These are phyloP conservation scores for Drosophila sp. DNA, from an alignment of 1,140 invertebrate genomes.

Conservation along the genomic window DNA sequence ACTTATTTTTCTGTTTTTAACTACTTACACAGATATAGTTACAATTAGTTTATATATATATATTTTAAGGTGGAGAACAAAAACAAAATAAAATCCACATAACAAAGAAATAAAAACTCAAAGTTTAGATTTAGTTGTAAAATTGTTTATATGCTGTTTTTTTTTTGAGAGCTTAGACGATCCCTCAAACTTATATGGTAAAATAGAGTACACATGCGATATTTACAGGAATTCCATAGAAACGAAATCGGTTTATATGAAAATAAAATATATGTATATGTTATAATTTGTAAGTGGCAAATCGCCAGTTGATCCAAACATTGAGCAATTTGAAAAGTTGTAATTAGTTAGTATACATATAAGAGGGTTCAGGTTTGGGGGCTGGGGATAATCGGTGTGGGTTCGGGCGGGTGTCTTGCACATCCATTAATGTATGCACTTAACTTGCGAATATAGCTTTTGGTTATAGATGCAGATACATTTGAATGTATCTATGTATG, in stretches of 20 bases:
- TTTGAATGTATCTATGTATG: constrained; percentile 13
- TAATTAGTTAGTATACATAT: constrained; percentile 16
- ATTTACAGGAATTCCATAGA: constrained; percentile 65
- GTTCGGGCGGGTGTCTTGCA: constrained; percentile 25
- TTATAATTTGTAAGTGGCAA: constrained; percentile 1
- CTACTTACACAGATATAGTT: constrained; percentile 47
- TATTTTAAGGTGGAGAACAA: constrained; percentile 66
- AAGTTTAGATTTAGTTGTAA: constrained; percentile 20
- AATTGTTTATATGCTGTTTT: constrained; percentile 11
- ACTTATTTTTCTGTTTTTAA: constrained; percentile 27
- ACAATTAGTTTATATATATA: constrained; percentile 40
- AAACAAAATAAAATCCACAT: constrained; percentile 67
- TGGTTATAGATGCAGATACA: constrained; percentile 52
- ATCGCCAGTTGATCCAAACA: not conserved
- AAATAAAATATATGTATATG: constrained; percentile 23
- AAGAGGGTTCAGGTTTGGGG: not conserved
- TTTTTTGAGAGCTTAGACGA: constrained; percentile 15
- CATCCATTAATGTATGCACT: constrained; percentile 38
- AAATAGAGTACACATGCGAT: constrained; percentile 58
- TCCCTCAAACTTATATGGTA: constrained; percentile 17
- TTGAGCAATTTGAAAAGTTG: constrained; percentile 22
- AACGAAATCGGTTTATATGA: constrained; percentile 29
- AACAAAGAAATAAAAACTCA: constrained; percentile 45
- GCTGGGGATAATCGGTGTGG: constrained; percentile 5
- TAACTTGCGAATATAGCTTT: constrained; percentile 54